Evolutionary conservation across 2,113 vertebrate species (phyloP).

Genomic region (Tyto alba): DNA sequence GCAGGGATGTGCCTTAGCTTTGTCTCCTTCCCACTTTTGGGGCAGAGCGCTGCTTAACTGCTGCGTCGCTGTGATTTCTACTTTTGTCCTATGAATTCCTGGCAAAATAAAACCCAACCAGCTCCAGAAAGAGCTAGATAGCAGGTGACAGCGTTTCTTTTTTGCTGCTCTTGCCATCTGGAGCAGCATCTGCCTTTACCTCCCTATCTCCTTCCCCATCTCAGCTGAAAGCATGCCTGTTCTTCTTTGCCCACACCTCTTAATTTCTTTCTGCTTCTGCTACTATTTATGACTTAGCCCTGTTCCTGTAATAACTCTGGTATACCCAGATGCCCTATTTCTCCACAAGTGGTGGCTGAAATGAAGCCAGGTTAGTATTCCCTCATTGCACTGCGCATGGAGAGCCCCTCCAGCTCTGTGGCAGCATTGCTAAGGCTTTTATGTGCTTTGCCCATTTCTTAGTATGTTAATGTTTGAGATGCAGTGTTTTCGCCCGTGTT

Average conservation of each 20-base stretch:
- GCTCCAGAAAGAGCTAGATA: not conserved
- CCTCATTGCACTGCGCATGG: not conserved
- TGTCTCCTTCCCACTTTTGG: not conserved
- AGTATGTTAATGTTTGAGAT: not conserved
- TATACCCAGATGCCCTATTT: not conserved
- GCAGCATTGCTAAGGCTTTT: not conserved
- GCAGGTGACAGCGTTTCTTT: not conserved
- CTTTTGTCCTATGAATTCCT: not conserved
- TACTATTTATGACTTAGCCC: not conserved
- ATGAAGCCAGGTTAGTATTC: not conserved
- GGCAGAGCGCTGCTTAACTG: fast-evolving
- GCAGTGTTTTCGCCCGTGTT: not conserved
- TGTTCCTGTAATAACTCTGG: not conserved
- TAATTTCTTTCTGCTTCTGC: not conserved
- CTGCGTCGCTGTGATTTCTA: not conserved
- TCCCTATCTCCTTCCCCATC: not conserved
- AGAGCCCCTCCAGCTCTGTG: not conserved
- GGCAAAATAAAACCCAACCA: not conserved
- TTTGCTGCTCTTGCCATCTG: not conserved
- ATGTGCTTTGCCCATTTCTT: not conserved
- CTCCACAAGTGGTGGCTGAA: not conserved
- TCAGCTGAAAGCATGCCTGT: not conserved
- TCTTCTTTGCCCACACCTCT: not conserved
- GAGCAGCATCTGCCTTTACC: not conserved
- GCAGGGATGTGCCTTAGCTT: not conserved